Base-by-base conservation (phyloP, 2,113 vertebrate genomes). In the Canis aureus region DNA sequence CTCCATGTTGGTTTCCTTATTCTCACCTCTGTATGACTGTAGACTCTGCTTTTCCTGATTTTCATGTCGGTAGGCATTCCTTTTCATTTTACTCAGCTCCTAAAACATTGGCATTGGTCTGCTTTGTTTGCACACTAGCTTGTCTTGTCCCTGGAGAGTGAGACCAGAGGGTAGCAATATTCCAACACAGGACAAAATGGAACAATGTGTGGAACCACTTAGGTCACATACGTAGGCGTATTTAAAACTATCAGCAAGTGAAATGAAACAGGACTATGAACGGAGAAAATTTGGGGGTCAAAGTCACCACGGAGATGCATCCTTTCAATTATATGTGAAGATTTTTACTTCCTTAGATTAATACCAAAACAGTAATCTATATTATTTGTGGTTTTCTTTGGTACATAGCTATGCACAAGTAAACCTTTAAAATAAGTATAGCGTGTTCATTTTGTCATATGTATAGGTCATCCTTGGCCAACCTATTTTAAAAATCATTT, bases 281-380 rank as follows among this genome's bases (percentile, higher is more conserved):
- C 60, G 49, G 10, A 87, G 20, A 93, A 62, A 62, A 76, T 25
- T 55, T 13, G 32, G 29, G 27, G 15, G 9, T 8, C 32, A 86
- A 71, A 96, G 71, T 3, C 4, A 71, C 38, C 22, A 11, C 53
- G 7, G 29, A 73, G 66, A 82, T n/a, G 9, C 0, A 60, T 35
- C 13, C 49, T 20, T 95, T 81, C 43, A 82, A 43, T 71, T 60
- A 35, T 20, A 71, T 49, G 49, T 85, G 32, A 59, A 93, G 10
- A 9, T 23, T 76, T 87, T 92, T 89, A 76, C 11, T 83, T 93
- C 51, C n/a, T 96, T 86, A 82, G 49, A 90, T 94, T 76, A 93
- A 92, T 82, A 27, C 55, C 27, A 60, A 88, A 89, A 57, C 2
- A 90, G 57, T 25, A n/a, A 16, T 85, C 16, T 95, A 8, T 89